These are phyloP conservation scores for Rattus rattus DNA, from an alignment of 2,113 vertebrate genomes.

Conservation along the genomic window DNA sequence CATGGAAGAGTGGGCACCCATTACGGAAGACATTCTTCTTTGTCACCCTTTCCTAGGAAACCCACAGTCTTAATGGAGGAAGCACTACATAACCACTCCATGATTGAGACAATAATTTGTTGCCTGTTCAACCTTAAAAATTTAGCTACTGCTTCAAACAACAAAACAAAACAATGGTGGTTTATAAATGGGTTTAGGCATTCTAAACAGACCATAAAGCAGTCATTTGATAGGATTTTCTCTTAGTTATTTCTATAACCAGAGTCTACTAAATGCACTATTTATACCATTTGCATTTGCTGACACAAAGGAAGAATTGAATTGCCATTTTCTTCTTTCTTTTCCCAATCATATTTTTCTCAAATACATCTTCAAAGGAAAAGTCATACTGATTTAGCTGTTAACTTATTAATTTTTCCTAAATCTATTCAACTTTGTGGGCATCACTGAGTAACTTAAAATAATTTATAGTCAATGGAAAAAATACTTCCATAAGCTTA, in stretches of 20 bases:
- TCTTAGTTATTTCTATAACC: background rate
- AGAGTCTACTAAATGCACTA: background rate
- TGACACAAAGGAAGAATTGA: background rate
- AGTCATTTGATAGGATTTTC: background rate
- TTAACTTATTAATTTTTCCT: slow-evolving; percentile 4
- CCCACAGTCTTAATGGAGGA: background rate
- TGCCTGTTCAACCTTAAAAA: background rate
- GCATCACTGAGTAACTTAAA: background rate
- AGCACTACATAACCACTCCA: background rate
- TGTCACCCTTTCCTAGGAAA: background rate
- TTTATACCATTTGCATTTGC: background rate
- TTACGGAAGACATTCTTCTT: background rate
- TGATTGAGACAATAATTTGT: background rate
- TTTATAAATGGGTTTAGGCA: background rate
- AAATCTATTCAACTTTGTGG: background rate
- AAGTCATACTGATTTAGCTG: background rate
- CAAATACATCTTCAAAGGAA: background rate
- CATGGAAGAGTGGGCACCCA: background rate
- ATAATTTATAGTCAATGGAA: background rate
- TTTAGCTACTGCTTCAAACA: background rate
- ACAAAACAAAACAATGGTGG: background rate
- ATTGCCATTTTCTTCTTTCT: background rate
- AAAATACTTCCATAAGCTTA: background rate
- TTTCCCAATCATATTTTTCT: background rate
- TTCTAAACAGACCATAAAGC: background rate